Percentiles rank a stretch among this genome's conserved stretches.
These are phyloP conservation scores for Pithecia hirsuta DNA, from an alignment of 2,797 vertebrate genomes.

Conservation along the genomic window DNA sequence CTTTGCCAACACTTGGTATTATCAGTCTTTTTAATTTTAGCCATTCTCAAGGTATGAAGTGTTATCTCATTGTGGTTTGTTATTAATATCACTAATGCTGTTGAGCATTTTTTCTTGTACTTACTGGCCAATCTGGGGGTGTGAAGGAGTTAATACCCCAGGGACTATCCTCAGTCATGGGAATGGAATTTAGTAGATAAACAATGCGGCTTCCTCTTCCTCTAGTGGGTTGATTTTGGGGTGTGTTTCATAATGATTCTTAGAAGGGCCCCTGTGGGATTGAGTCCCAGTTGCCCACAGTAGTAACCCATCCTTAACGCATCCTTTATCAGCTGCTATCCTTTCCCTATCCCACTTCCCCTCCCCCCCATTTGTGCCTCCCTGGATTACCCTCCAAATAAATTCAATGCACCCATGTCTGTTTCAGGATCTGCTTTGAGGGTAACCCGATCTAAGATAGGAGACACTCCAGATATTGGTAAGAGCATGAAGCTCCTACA, in stretches of 20 bases:
- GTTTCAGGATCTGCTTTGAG: background rate
- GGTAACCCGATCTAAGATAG: background rate
- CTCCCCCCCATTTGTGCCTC: background rate
- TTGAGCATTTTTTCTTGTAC: background rate
- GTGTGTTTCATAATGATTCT: background rate
- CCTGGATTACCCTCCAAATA: background rate
- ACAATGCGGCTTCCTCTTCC: background rate
- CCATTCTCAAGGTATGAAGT: background rate
- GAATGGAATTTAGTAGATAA: background rate
- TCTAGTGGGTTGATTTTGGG: background rate
- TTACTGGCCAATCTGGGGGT: background rate
- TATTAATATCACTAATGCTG: background rate
- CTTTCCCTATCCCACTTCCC: background rate
- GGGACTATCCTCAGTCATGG: background rate
- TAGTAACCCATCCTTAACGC: background rate
- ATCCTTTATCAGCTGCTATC: background rate
- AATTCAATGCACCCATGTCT: background rate
- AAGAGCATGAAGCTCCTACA: background rate
- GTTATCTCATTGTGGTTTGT: background rate
- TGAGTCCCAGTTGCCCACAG: background rate
- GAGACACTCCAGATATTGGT: background rate
- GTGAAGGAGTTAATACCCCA: background rate
- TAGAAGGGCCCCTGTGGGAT: background rate
- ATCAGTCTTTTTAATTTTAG: background rate
- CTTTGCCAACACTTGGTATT: background rate